A percentile compares a stretch with the other conserved stretches of the same genome.
These are phyloP conservation scores for Callipepla squamata DNA, from an alignment of 2,113 vertebrate species.

Conservation along the genomic window DNA sequence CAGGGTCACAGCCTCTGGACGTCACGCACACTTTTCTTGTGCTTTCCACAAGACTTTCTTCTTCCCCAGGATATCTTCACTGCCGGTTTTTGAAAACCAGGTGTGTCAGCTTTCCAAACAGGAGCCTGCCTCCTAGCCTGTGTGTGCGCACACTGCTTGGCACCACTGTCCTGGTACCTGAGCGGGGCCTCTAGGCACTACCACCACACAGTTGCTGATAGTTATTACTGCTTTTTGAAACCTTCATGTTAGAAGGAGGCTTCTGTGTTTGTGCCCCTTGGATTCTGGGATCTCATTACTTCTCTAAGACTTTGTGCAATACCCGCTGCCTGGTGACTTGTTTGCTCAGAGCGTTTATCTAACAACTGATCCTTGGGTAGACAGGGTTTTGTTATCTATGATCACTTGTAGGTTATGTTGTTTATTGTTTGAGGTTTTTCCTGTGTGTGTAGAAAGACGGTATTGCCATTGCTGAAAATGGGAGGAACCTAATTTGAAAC, in stretches of 20 bases:
- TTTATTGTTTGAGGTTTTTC: not conserved
- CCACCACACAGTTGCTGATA: not conserved
- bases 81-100: not conserved
- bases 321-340: not conserved
- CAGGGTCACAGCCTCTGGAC: not conserved
- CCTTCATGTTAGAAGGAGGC: not conserved
- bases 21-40: accelerated
- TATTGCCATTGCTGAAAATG: not conserved
- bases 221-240: constrained; percentile 31
- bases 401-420: constrained; percentile 18
- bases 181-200: constrained; percentile 9
- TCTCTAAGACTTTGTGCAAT: not conserved
- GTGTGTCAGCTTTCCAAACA: not conserved
- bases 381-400: not conserved
- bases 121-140: not conserved
- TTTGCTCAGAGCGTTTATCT: not conserved
- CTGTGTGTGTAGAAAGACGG: not conserved
- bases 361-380: not conserved
- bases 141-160: not conserved
- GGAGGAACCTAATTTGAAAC: not conserved
- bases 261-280: not conserved
- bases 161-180: not conserved
- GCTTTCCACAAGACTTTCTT: not conserved
- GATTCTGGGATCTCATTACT: not conserved
- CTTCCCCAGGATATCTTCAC: accelerated